Conservation (phyloP, 2,113 vertebrate genomes). For the Abramis brama region DNA sequence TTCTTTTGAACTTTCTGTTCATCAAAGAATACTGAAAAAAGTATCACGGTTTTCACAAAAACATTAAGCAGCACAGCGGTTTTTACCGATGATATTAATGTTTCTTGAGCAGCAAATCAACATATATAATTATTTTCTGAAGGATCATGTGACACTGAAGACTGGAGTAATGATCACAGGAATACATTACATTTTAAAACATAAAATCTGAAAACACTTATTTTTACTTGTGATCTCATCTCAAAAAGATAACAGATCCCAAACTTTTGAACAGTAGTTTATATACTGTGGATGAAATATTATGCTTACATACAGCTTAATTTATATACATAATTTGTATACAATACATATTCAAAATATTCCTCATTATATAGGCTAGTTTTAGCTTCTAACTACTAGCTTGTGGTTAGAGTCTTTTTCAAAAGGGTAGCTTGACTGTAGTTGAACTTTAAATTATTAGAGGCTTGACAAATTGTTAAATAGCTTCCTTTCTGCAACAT, state of each 20-base stretch:
- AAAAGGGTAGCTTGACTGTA: conserved; percentile 8
- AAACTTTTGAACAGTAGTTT: background rate
- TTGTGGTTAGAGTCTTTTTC: background rate
- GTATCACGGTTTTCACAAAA: background rate
- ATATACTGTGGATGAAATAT: background rate
- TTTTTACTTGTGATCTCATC: no score
- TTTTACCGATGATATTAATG: background rate
- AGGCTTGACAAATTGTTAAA: background rate
- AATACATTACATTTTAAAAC: background rate
- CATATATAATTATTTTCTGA: background rate
- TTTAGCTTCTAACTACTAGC: background rate
- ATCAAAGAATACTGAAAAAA: no score
- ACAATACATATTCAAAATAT: background rate
- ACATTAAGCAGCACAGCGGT: no score
- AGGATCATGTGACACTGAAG: background rate
- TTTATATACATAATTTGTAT: background rate
- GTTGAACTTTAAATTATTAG: conserved; percentile 29
- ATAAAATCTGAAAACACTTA: no score
- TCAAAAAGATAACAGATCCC: background rate
- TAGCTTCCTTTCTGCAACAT: background rate
- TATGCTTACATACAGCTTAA: background rate
- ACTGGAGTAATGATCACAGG: background rate
- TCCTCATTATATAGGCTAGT: background rate
- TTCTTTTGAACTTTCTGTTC: background rate
- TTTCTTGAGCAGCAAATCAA: background rate